These are phyloP conservation scores for Corydoras sp. DNA, from an alignment of 2,113 vertebrate species.

Conservation along the genomic window DNA sequence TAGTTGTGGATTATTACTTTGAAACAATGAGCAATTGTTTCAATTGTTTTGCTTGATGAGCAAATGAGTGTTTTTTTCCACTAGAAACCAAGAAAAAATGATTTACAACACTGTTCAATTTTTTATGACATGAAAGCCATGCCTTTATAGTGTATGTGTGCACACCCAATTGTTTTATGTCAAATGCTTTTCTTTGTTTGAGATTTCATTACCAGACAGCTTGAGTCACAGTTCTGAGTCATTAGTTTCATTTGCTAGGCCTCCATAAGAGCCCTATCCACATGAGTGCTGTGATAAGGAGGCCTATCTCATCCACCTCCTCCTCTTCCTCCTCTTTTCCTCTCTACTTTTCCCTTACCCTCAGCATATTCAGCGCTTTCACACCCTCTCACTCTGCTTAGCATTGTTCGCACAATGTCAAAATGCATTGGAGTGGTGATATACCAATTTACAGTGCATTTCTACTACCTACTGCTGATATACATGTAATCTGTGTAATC, in stretches of 20 bases:
- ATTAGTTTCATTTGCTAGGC: conserved; percentile 59
- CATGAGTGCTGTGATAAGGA: conserved; percentile 46
- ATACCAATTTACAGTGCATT: conserved; percentile 27
- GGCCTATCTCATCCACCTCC: conserved; percentile 44
- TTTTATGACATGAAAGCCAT: no score
- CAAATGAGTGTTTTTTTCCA: no score
- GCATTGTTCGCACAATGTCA: conserved; percentile 25
- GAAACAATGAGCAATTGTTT: no score
- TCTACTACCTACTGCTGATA: conserved; percentile 16
- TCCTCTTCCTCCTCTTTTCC: conserved; percentile 6
- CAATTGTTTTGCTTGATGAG: no score
- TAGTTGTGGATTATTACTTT: no score
- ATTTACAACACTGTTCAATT: no score
- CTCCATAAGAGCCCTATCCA: conserved; percentile 60
- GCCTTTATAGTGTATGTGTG: not conserved
- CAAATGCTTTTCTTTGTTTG: conserved; percentile 39
- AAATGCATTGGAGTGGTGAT: conserved; percentile 24
- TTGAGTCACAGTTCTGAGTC: conserved; percentile 68
- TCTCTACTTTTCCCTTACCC: not conserved
- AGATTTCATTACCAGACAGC: conserved; percentile 61
- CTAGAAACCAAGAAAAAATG: no score
- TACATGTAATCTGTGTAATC: not conserved
- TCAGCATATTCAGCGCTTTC: no score
- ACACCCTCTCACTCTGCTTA: not conserved
- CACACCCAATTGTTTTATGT: conserved; percentile 32